Base-by-base conservation (phyloP, 2,113 vertebrate genomes). In the Pelecanus crispus region DNA sequence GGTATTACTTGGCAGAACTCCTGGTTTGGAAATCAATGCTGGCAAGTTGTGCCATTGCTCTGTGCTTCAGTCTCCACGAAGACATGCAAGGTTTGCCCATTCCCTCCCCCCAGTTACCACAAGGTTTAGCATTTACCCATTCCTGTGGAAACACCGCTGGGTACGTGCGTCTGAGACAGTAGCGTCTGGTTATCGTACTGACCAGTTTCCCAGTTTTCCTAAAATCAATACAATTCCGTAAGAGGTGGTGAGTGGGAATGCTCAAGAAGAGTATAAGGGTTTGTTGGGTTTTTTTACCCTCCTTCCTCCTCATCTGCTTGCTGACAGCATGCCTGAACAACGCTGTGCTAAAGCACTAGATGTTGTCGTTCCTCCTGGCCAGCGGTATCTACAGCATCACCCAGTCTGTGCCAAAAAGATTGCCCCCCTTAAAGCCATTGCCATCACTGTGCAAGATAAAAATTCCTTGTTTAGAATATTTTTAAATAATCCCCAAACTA, bases 301-400 rank as follows among this genome's bases (percentile, higher is more conserved):
- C 16, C 26, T 29, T 67, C n/a, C 38, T 58, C 12, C n/a, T 90
- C 38, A 2, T 13, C 18, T 17, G 5, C 58, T 75, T 68, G 44
- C 42, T 52, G 65, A 34, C 10, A 44, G 21, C 13, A 10, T 5
- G 14, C 28, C 24, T 50, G 59, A 49, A 29, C 6, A 25, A 3
- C 0, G 1, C 22, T 47, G 20, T 18, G 40, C 31, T 42, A 32
- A 32, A 62, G 52, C 28, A 10, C 19, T 22, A 8, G 45, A 17
- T 42, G 7, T 14, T 72, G 31, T 44, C 31, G 5, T 16, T 36
- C 40, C 34, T 77, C 8, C 40, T 44, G 36, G 49, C 28, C 65
- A 88, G 10, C 26, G 53, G 4, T 13, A 68, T 4, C 2, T 2
- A 8, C 42, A 67, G 42, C 24, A 34, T 38, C 53, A 25, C 55